Conservation (phyloP, 2,113 vertebrate species). For the Puntigrus tetrazona region DNA sequence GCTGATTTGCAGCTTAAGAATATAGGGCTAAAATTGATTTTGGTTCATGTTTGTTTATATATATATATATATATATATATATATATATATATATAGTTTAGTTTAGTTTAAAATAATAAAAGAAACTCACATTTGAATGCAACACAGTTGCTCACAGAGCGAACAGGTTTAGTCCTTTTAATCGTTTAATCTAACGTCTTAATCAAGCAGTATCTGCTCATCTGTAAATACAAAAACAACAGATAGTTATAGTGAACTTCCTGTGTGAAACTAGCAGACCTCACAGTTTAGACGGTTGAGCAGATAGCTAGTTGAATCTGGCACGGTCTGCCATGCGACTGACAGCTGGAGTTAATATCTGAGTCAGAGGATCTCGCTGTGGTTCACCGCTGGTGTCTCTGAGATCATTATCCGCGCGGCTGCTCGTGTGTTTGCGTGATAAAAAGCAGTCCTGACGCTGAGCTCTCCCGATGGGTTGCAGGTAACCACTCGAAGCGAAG, state of each 20-base stretch:
- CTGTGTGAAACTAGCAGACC: slow-evolving; percentile 51
- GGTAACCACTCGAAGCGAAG: slow-evolving; percentile 95
- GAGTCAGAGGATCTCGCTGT: slow-evolving; percentile 32
- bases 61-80: too few species aligned
- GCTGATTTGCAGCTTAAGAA: not conserved
- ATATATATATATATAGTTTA: too few species aligned
- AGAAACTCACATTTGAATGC: not conserved
- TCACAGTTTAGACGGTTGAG: slow-evolving; percentile 46
- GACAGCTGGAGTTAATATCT: slow-evolving; percentile 36
- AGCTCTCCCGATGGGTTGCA: slow-evolving; percentile 61
- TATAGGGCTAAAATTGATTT: not conserved
- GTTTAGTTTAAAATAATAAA: too few species aligned
- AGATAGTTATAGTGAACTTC: slow-evolving; percentile 37
- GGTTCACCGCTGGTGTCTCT: slow-evolving; percentile 40
- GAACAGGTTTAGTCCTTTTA: not conserved
- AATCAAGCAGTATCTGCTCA: slow-evolving; percentile 16
- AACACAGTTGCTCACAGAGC: not conserved
- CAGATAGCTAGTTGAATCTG: slow-evolving; percentile 4
- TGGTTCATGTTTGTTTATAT: not conserved
- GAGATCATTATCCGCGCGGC: slow-evolving; percentile 54
- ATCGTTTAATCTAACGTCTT: not conserved
- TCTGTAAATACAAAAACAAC: slow-evolving; percentile 25
- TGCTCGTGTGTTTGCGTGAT: slow-evolving; percentile 31
- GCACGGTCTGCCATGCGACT: slow-evolving; percentile 29
- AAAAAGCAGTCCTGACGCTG: slow-evolving; percentile 31